Evolutionary conservation across 2,797 vertebrate species (phyloP).

Genomic region (Nannoperca australis): DNA sequence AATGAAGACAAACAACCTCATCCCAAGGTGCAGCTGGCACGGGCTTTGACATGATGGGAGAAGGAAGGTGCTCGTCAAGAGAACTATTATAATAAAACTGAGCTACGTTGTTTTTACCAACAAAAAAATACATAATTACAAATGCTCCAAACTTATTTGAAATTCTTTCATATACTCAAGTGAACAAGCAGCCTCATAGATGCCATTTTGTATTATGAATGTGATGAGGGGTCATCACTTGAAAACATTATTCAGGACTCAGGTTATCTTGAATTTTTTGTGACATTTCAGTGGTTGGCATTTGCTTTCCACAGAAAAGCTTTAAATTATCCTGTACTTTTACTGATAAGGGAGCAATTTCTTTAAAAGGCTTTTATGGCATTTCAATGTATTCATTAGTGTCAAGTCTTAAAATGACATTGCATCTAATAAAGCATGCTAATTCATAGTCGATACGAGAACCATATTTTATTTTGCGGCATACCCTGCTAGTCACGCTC

Average conservation of each 20-base stretch:
- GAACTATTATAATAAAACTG: constrained; percentile 31
- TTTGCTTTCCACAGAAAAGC: constrained; percentile 47
- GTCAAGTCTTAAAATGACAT: constrained; percentile 39
- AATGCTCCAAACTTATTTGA: neutral
- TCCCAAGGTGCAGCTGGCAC: constrained; percentile 74
- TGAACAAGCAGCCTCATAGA: constrained; percentile 1
- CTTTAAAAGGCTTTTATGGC: constrained; percentile 45
- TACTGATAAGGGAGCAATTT: constrained; percentile 35
- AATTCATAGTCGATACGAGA: constrained; percentile 18
- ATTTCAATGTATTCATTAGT: constrained; percentile 51
- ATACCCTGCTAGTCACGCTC: constrained; percentile 23
- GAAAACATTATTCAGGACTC: constrained; percentile 39
- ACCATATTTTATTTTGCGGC: constrained; percentile 28
- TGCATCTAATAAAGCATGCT: constrained; percentile 21
- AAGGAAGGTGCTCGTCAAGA: constrained; percentile 49
- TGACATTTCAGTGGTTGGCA: constrained; percentile 62
- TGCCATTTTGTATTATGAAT: constrained; percentile 25
- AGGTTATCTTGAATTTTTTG: constrained; percentile 38
- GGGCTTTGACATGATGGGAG: constrained; percentile 55
- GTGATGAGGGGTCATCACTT: constrained; percentile 16
- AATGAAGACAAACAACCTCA: constrained; percentile 80
- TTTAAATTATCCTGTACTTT: constrained; percentile 44
- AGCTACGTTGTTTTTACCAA: constrained; percentile 5
- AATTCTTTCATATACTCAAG: constrained; percentile 4
- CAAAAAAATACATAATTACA: neutral